phyloP scores from a whole-genome alignment of 2,888 invertebrate genomes.

The Caenorhabditis sulstoni region DNA sequence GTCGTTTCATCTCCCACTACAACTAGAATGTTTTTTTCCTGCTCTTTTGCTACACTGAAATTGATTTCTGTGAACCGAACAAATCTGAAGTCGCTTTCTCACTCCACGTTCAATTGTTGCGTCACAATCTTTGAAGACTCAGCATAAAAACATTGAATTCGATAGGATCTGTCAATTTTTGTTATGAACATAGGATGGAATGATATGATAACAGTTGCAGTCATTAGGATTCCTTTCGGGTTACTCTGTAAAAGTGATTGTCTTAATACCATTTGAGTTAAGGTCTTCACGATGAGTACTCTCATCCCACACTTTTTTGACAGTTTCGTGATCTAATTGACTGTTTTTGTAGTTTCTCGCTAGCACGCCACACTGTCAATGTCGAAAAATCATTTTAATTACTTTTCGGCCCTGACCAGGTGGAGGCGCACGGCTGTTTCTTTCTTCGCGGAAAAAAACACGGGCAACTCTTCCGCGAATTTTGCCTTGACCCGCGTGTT shows the following conservation, averaged over 20 bases:
- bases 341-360: too few relatives aligned
- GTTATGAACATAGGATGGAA: slow-evolving; percentile 78
- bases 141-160: slow-evolving; percentile 76
- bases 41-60: slow-evolving; percentile 63
- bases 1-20: slow-evolving; percentile 57
- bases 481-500: too few relatives aligned
- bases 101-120: slow-evolving; percentile 70
- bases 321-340: too few relatives aligned
- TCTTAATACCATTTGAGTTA: not conserved
- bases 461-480: too few relatives aligned
- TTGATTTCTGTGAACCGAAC: not conserved
- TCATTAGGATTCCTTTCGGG: slow-evolving; percentile 72
- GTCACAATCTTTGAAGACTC: slow-evolving; percentile 72
- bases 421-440: too few relatives aligned
- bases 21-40: slow-evolving; percentile 60
- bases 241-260: slow-evolving; percentile 63
- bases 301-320: too few relatives aligned
- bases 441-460: too few relatives aligned
- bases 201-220: slow-evolving; percentile 72
- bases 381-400: too few relatives aligned
- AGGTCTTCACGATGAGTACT: too few relatives aligned
- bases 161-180: slow-evolving; percentile 74
- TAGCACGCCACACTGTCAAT: too few relatives aligned
- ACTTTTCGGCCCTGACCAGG: too few relatives aligned
- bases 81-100: not conserved